Evolutionary conservation across 1,140 invertebrate genomes (phyloP), one percentile per base, ranked within the genome.

Genomic region (Odontomachus brunneus): DNA sequence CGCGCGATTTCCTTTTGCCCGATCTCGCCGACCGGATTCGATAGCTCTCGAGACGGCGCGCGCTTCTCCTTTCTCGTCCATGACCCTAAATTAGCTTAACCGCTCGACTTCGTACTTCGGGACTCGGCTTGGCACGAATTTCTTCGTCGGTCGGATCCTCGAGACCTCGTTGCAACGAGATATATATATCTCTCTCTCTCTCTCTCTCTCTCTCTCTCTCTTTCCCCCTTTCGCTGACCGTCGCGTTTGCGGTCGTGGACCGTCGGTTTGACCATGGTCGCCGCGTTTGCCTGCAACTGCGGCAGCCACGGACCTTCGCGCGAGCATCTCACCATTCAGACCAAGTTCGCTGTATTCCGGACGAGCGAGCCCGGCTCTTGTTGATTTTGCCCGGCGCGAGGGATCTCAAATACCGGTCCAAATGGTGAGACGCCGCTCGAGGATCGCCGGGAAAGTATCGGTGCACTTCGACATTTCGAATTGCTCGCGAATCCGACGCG

Each of bases 161-260:
- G 49, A 69, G 65, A 57, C 63, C 69, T 48, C 74, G 62, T 78
- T 60, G 51, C 33, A 67, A 69, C 75, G 57, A 78, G 51, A 78
- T 78, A 78, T 78, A 49, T 5, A 2, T 44, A 4, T 11, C 38
- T 44, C 38, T 44, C 38, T 7, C 38, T 44, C 38, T 11, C 3
- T 44, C 38, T 44, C 0, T 4, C 38, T 44, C 38, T 44, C 9
- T 11, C 38, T 4, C 38, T 33, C 29, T 2, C 29, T 33, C 29
- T 2, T 5, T 33, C 29, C 2, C 29, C 5, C 29, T 2, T 5
- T 67, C 49, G 29, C 80, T 69, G 83, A 87, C 80, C 84, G 59
- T 80, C 84, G 65, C 69, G 74, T 80, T 63, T 86, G 84, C 80
- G 81, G 74, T 83, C 82, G 19, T 78, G 26, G 62, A 44, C 51